Conservation (phyloP, 35 echinoderm and acorn worm species). For the Apostichopus parvimensis region DNA sequence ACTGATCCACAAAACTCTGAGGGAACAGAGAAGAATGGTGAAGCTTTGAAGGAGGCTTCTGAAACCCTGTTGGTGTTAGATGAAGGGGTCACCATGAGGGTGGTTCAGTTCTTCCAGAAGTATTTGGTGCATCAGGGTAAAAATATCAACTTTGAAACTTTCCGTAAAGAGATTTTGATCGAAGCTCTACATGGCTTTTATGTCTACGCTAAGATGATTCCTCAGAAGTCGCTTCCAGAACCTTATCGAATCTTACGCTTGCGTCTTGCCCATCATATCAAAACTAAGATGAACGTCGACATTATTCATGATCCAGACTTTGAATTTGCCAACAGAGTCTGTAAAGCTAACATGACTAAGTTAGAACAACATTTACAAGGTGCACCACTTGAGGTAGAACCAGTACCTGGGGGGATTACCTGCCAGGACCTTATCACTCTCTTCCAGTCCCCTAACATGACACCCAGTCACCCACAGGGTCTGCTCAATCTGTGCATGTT, state of each 20-base stretch:
- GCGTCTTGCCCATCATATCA: slow-evolving; percentile 38
- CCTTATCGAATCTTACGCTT: slow-evolving; percentile 42
- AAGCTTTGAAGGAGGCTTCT: background rate
- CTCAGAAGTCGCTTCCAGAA: background rate
- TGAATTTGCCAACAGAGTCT: slow-evolving; percentile 43
- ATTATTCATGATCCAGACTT: slow-evolving; percentile 37
- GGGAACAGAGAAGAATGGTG: background rate
- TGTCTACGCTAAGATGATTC: slow-evolving; percentile 41
- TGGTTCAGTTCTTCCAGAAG: background rate
- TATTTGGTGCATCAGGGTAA: slow-evolving; percentile 17
- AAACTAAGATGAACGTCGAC: slow-evolving; percentile 21
- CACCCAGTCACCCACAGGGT: slow-evolving; percentile 10
- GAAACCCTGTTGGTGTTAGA: background rate
- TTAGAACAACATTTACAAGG: slow-evolving; percentile 27
- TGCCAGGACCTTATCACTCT: slow-evolving; percentile 1
- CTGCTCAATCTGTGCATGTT: slow-evolving; percentile 57
- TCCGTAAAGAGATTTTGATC: background rate
- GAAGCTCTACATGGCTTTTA: slow-evolving; percentile 29
- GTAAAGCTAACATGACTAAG: slow-evolving; percentile 29
- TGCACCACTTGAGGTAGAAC: background rate
- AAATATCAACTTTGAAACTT: slow-evolving; percentile 23
- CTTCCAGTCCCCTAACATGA: slow-evolving; percentile 36
- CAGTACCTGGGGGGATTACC: background rate
- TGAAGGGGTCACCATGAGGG: slow-evolving; percentile 4
- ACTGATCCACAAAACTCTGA: background rate